Base-by-base conservation (phyloP, 2,113 vertebrate genomes). In the Toxostoma redivivum region DNA sequence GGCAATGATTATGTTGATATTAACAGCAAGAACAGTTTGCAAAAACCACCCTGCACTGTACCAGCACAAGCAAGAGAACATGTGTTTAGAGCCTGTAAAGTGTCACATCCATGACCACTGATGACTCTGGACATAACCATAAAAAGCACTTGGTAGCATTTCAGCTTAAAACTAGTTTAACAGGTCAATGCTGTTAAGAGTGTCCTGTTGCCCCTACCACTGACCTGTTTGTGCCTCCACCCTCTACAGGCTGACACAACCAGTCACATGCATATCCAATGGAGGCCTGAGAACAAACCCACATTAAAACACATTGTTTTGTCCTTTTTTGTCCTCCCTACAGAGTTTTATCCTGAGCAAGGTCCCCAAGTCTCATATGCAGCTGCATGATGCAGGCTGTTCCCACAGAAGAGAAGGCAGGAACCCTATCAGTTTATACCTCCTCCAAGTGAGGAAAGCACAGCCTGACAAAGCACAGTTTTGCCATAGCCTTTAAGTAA, bases 221-320 rank as follows among this genome's bases (percentile, higher is more conserved):
- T 1, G 5, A 53, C 37, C 56, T 67, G 13, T 48, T 61, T 28
- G n/a, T 25, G 22, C 2, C 0, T 15, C 35, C 24, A 69, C 12
- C 38, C 28, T 51, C 44, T 23, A 16, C 10, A 40, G 53, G 33
- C 38, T 76, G 66, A 67, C 47, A 81, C 22, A 67, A 30, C 5
- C 47, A 40, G 28, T 74, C 7, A 2, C 3, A 1, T 3, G 10
- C 22, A 12, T 13, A 31, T 6, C 10, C 18, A n/a, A 53, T 4
- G 22, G 87, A 87, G 48, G 31, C 67, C 48, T 3, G 4, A 73
- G 30, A 70, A 33, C 27, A 19, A 19, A 47, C 8, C 6, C 53
- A 69, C 11, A 16, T 48, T 73, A 51, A 80, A 77, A 12, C 37
- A 44, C 12, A 21, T 2, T 24, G 37, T 1, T 84, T 65, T 35